Percentiles rank a stretch among this genome's conserved stretches.
These are phyloP conservation scores for Drosophila picticornis DNA, from an alignment of 2,888 invertebrate genomes.

Conservation along the genomic window DNA sequence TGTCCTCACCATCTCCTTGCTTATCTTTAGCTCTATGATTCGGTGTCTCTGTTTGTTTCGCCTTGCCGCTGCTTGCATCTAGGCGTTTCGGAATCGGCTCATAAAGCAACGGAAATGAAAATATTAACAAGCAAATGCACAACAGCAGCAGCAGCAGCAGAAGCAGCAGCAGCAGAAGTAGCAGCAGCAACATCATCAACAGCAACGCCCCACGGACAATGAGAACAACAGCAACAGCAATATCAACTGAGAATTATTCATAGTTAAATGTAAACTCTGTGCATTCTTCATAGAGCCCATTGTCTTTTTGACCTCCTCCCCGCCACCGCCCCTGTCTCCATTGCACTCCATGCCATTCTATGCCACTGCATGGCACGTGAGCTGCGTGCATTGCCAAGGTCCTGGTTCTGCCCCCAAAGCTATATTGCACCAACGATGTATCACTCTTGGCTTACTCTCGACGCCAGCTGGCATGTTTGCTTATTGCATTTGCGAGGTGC, in stretches of 20 bases:
- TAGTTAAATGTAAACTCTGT: constrained; percentile 75
- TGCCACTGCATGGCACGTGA: constrained; percentile 7
- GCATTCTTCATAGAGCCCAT: constrained; percentile 63
- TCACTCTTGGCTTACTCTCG: constrained; percentile 27
- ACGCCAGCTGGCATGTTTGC: constrained; percentile 51
- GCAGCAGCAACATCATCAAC: constrained; percentile 12
- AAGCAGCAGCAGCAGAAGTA: constrained; percentile 23
- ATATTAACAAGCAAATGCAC: constrained; percentile 83
- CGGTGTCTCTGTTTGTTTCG: constrained; percentile 2
- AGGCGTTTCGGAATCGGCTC: constrained; percentile 76
- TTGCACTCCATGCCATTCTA: neutral
- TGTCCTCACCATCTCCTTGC: neutral
- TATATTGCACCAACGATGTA: constrained; percentile 34
- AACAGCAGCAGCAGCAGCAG: constrained; percentile 41
- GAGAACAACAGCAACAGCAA: constrained; percentile 17
- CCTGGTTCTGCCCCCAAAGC: constrained; percentile 26
- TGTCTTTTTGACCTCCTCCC: constrained; percentile 37
- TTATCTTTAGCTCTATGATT: neutral
- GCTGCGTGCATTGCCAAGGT: constrained; percentile 48
- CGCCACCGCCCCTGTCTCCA: neutral
- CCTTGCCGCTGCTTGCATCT: constrained; percentile 41
- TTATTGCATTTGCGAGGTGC: constrained; percentile 58
- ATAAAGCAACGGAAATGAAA: constrained; percentile 83
- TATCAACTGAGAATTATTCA: constrained; percentile 67
- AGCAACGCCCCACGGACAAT: constrained; percentile 22